Evolutionary conservation across 1,140 invertebrate genomes (phyloP).

Genomic region (Pseudomyrmex concolor): DNA sequence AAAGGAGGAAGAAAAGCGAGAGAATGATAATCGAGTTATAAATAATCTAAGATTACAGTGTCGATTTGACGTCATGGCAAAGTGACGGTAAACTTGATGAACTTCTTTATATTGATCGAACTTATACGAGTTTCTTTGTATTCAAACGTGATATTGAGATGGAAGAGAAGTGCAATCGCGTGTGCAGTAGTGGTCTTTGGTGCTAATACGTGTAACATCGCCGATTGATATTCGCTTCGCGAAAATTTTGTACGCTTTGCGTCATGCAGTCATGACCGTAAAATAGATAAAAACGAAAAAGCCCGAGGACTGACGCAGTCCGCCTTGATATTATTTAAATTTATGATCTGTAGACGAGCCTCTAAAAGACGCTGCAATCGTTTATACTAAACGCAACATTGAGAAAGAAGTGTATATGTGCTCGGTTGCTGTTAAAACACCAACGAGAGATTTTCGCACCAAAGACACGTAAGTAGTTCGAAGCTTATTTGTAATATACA

Average conservation of each 20-base stretch:
- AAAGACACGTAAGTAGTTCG: too few relatives aligned
- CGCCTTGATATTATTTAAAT: slow-evolving; percentile 9
- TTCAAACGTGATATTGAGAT: not conserved
- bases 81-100: not conserved
- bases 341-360: not conserved
- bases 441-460: too few relatives aligned
- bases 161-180: not conserved
- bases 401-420: not conserved
- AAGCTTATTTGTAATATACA: too few relatives aligned
- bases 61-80: not conserved
- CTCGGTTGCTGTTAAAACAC: too few relatives aligned
- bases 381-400: not conserved
- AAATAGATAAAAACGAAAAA: not conserved
- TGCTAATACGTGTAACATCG: not conserved
- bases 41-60: not conserved
- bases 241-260: not conserved
- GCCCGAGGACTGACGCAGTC: not conserved
- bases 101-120: not conserved
- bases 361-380: not conserved
- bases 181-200: not conserved
- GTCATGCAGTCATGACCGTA: slow-evolving; percentile 26
- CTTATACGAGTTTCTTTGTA: not conserved
- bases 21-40: slow-evolving; percentile 22
- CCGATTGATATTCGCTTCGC: slow-evolving; percentile 44
- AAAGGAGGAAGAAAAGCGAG: too few relatives aligned